A percentile compares a stretch with the other conserved stretches of the same genome.
Conservation (phyloP, 2,888 invertebrate species). For the Serripes groenlandicus region DNA sequence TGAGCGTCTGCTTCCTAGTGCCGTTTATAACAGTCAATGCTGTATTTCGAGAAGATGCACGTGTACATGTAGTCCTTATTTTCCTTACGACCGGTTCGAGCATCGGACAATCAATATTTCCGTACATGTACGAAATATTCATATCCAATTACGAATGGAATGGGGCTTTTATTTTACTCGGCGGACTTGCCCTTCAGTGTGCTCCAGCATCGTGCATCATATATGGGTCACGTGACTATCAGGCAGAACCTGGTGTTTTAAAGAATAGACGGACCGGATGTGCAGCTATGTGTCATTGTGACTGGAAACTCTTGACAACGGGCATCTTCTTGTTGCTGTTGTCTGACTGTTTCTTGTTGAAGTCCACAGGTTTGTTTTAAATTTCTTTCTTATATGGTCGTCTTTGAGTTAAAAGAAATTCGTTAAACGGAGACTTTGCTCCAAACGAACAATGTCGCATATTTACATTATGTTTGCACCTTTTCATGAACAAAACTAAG, state of each 20-base stretch:
- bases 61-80: conserved; percentile 23
- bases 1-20: conserved; percentile 36
- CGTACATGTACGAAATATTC: conserved; percentile 32
- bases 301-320: neutral
- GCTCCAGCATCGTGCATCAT: neutral
- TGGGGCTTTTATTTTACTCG: conserved; percentile 38
- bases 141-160: conserved; percentile 46
- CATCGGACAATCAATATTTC: conserved; percentile 40
- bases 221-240: neutral
- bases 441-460: too few relatives aligned
- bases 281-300: neutral
- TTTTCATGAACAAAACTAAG: too few relatives aligned
- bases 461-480: too few relatives aligned
- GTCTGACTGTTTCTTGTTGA: neutral
- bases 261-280: neutral
- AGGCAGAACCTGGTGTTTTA: neutral
- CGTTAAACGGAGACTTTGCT: too few relatives aligned
- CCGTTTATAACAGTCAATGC: conserved; percentile 34
- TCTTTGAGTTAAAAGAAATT: too few relatives aligned
- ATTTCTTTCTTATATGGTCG: too few relatives aligned
- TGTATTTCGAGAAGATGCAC: conserved; percentile 25
- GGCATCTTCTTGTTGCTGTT: neutral
- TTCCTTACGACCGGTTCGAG: conserved; percentile 38
- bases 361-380: neutral
- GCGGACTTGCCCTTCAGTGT: conserved; percentile 31